Percentiles rank a stretch among this genome's conserved stretches.
Conservation (phyloP, 1,140 invertebrate species). For the Bombus balteatus region DNA sequence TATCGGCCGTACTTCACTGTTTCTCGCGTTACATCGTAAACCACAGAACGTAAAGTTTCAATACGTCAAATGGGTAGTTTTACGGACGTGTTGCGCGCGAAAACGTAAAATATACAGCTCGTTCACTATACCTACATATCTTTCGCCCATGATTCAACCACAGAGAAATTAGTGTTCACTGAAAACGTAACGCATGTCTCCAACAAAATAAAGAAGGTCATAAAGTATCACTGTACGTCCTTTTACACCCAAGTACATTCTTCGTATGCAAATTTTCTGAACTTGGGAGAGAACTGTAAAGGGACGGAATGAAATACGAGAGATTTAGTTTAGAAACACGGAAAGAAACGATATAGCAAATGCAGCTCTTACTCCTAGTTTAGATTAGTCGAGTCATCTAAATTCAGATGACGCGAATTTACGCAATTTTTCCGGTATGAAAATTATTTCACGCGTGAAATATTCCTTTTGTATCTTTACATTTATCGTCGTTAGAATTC, state of each 20-base stretch:
- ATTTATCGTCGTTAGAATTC: too few species aligned
- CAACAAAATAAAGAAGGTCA: background rate
- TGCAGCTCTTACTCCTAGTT: background rate
- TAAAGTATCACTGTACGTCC: background rate
- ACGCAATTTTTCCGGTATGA: background rate
- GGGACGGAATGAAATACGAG: background rate
- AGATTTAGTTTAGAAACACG: background rate
- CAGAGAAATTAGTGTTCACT: background rate
- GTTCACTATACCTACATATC: too few species aligned
- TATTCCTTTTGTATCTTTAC: too few species aligned
- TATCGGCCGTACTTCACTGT: conserved; percentile 47
- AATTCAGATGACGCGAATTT: background rate
- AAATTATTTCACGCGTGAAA: too few species aligned
- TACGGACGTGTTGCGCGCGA: conserved; percentile 49
- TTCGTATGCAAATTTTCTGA: background rate
- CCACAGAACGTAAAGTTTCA: conserved; percentile 61
- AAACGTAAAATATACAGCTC: background rate
- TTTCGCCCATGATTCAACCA: background rate
- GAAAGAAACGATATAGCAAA: too few species aligned
- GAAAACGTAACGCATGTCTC: background rate
- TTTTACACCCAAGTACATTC: background rate
- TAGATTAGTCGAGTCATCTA: background rate
- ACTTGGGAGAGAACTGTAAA: background rate
- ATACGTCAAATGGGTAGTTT: conserved; percentile 54
- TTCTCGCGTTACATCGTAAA: conserved; percentile 66